A percentile compares a stretch with the other conserved stretches of the same genome.
These are phyloP conservation scores for Eidolon dupreanum DNA, from an alignment of 2,797 vertebrate species.

Conservation along the genomic window DNA sequence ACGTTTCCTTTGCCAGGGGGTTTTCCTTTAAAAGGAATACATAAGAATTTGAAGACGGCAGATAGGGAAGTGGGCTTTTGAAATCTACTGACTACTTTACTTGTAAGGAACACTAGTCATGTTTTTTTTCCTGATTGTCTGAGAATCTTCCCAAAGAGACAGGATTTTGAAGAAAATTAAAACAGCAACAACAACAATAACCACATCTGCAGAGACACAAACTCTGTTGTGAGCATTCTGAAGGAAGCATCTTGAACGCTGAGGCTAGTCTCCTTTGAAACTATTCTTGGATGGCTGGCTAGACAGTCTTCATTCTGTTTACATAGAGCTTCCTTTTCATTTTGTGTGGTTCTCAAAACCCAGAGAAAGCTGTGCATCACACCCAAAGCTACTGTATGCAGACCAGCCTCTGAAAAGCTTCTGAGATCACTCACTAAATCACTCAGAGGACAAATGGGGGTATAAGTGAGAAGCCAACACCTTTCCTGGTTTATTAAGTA, in stretches of 20 bases:
- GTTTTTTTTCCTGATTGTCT: background rate
- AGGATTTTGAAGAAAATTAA: background rate
- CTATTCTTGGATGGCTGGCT: background rate
- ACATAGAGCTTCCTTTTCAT: background rate
- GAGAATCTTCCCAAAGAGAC: background rate
- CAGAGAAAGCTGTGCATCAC: background rate
- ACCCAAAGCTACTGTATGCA: background rate
- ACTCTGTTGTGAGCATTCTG: background rate
- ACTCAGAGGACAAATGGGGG: background rate
- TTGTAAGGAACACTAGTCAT: background rate
- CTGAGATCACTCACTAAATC: background rate
- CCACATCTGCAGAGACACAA: background rate
- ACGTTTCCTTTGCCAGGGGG: background rate
- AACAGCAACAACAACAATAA: background rate
- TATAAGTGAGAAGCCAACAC: background rate
- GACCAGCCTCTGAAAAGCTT: background rate
- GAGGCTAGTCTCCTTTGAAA: background rate
- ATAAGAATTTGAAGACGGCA: background rate
- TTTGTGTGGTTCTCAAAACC: background rate
- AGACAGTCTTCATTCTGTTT: background rate
- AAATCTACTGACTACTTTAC: background rate
- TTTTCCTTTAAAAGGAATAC: background rate
- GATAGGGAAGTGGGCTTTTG: background rate
- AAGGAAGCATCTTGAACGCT: background rate
- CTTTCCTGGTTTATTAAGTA: background rate